phyloP scores from a whole-genome alignment of 2,888 invertebrate species.

The Brachypterus glaber region DNA sequence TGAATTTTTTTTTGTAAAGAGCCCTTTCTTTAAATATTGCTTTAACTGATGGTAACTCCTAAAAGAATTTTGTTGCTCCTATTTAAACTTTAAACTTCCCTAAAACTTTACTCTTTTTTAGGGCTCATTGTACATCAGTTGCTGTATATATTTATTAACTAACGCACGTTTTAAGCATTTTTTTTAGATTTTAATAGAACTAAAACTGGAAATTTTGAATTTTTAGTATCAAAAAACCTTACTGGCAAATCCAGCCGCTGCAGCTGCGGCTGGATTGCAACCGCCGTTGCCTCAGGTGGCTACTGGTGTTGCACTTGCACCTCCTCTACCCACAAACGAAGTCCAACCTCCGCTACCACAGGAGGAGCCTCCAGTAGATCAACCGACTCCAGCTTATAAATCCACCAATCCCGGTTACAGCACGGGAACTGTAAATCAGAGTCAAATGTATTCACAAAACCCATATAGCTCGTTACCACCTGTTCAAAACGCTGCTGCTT shows the following conservation, averaged over 20 bases:
- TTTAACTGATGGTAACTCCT: too few species aligned
- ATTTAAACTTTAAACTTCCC: too few species aligned
- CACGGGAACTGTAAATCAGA: conserved; percentile 23
- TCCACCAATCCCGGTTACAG: conserved; percentile 13
- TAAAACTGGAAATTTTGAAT: too few species aligned
- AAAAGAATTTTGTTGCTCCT: too few species aligned
- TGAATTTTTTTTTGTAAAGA: too few species aligned
- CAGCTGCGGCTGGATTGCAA: conserved; percentile 19
- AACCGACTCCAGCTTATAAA: conserved; percentile 14
- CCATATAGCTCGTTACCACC: conserved; percentile 23
- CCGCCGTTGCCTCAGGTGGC: conserved; percentile 32
- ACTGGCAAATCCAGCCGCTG: conserved; percentile 31
- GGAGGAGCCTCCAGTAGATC: conserved; percentile 30
- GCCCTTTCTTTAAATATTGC: too few species aligned
- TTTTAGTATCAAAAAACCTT: conserved; percentile 48
- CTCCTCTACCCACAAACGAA: conserved; percentile 43
- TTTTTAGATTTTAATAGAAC: too few species aligned
- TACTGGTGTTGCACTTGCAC: conserved; percentile 35
- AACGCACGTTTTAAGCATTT: too few species aligned
- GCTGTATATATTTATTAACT: too few species aligned
- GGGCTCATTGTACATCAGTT: too few species aligned
- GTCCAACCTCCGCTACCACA: conserved; percentile 38
- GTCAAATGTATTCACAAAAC: conserved; percentile 26
- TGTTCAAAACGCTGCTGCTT: conserved; percentile 9
- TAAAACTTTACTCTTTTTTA: too few species aligned